These are phyloP conservation scores for Cyclina sinensis DNA, from an alignment of 1,140 invertebrate genomes.

Conservation along the genomic window DNA sequence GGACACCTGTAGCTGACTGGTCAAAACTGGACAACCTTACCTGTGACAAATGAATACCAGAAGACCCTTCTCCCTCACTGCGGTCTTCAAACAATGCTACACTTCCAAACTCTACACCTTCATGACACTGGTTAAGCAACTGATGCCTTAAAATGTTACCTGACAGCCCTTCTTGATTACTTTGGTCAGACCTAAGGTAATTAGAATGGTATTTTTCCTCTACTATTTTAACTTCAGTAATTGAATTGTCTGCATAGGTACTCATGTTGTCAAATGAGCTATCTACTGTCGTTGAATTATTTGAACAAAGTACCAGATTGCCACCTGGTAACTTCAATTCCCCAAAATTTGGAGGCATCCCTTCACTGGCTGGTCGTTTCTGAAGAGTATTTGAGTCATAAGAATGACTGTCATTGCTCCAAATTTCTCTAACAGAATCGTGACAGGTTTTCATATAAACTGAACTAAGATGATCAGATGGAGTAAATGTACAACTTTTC, in stretches of 20 bases:
- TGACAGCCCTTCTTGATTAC: not conserved
- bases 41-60: not conserved
- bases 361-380: not conserved
- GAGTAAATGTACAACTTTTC: not conserved
- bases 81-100: conserved; percentile 18
- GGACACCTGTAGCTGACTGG: not conserved
- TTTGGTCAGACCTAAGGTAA: not conserved
- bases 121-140: not conserved
- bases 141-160: not conserved
- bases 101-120: not conserved
- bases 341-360: not conserved
- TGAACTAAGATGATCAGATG: not conserved
- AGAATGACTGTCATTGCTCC: not conserved
- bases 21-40: not conserved
- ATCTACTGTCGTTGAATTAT: not conserved
- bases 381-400: not conserved
- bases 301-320: not conserved
- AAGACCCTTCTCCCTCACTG: not conserved
- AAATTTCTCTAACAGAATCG: not conserved
- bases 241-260: not conserved
- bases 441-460: not conserved
- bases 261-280: not conserved
- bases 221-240: not conserved
- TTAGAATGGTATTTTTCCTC: not conserved
- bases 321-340: not conserved